Evolutionary conservation across 2,888 invertebrate species (phyloP), one percentile per base, ranked within the genome.

Genomic region (Tetragonula carbonaria): DNA sequence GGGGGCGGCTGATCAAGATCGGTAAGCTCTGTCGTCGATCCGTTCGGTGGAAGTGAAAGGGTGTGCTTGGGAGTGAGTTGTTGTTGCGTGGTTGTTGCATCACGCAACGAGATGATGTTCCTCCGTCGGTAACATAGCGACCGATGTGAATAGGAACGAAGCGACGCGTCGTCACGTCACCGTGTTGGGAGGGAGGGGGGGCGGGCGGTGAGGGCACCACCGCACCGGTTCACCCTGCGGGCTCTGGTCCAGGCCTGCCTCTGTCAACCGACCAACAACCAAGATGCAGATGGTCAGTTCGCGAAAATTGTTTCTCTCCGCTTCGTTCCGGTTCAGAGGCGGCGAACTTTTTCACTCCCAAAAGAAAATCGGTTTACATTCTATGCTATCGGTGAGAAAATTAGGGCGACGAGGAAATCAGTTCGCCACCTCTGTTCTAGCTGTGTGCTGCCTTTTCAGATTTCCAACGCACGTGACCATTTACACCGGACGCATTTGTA

Each of bases 171-270:
- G 87, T 81, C 77, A 74, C 87, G 81, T 90, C 83, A 81, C 68
- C 67, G 66, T 90, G 23, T 38, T 38, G 5, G 38, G 38, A 8
- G 33, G 33, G 4, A 33, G 68, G 55, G 82, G 91, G 90, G 16
- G 53, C 81, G 91, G 91, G 91, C 93, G 94, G 93, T 94, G 93
- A 93, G 93, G 94, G 94, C 94, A 94, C 94, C 94, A 94, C 94
- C 94, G 93, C 93, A 92, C 92, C 90, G 88, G 86, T 95, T 95
- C 95, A 95, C 96, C 96, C 96, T 96, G 95, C 95, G 95, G 95
- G 95, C 95, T 95, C 95, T 95, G 95, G 95, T 95, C 95, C 94
- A 93, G 95, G 95, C 95, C 95, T 95, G 95, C 95, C 95, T 95
- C 95, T 95, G 94, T 67, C 8, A 4, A 16, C 28, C 93, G 91